Evolutionary conservation across 30 jellyfish, hydroid and myxozoan species (phyloP).

Genomic region (Turritopsis dohrnii): DNA sequence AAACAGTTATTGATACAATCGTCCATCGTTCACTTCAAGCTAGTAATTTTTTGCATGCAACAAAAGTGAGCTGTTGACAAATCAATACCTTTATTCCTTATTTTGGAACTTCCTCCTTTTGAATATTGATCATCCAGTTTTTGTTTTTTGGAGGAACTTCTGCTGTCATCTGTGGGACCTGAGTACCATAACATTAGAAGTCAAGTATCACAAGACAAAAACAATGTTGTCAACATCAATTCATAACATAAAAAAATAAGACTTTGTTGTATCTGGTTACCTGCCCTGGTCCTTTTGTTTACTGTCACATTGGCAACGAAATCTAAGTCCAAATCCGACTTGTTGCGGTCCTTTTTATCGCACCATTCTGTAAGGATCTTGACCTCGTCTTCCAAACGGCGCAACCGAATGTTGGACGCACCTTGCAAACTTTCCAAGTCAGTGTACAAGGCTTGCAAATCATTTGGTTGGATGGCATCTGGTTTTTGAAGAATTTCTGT

Average conservation of each 20-base stretch:
- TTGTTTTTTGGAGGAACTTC: conserved; percentile 64
- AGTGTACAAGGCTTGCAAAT: conserved; percentile 76
- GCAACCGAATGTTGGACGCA: conserved; percentile 82
- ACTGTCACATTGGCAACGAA: conserved; percentile 37
- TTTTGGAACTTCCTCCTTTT: conserved; percentile 15
- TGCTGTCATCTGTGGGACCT: conserved; percentile 22
- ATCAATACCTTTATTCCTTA: conserved; percentile 19
- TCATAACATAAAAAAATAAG: no score
- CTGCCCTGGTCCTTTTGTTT: conserved; percentile 44
- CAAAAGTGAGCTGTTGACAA: no score
- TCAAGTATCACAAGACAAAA: background rate
- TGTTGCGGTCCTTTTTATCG: conserved; percentile 71
- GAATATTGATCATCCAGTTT: conserved; percentile 54
- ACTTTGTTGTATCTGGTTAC: no score
- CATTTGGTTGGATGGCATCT: conserved; percentile 54
- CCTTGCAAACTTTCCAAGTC: conserved; percentile 88
- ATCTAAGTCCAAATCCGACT: conserved; percentile 46
- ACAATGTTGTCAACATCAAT: no score
- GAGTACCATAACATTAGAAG: background rate
- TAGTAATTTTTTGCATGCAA: no score
- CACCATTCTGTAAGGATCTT: conserved; percentile 88
- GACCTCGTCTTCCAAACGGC: conserved; percentile 86
- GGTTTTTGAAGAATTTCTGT: conserved; percentile 57
- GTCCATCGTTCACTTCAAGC: no score
- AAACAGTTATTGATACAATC: no score